These are phyloP conservation scores for Eupeodes latifasciatus DNA, from an alignment of 2,888 invertebrate genomes.

Conservation along the genomic window DNA sequence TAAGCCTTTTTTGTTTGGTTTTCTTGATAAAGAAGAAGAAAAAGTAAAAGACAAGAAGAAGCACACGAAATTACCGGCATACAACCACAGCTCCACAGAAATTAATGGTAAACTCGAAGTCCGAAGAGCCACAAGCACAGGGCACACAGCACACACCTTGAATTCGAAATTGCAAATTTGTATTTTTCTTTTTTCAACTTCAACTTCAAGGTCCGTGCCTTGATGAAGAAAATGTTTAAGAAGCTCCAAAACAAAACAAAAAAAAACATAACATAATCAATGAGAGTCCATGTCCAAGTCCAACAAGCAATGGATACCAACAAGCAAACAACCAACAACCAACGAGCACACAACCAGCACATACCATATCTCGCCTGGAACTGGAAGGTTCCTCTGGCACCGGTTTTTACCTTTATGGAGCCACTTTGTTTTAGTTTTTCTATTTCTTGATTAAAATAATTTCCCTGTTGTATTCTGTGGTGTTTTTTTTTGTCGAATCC, in stretches of 20 bases:
- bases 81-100: neutral
- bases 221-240: conserved; percentile 13
- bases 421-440: conserved; percentile 32
- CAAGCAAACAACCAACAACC: neutral
- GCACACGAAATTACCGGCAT: conserved; percentile 16
- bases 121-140: neutral
- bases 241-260: neutral
- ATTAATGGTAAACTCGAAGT: neutral
- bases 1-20: neutral
- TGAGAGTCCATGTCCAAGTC: conserved; percentile 31
- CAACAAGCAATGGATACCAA: neutral
- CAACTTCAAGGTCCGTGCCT: conserved; percentile 26
- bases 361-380: conserved; percentile 19
- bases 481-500: neutral
- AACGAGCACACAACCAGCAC: neutral
- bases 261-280: conserved; percentile 42
- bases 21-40: neutral
- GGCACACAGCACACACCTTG: conserved; percentile 32
- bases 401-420: conserved; percentile 63
- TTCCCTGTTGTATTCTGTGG: conserved; percentile 13
- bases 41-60: conserved; percentile 7
- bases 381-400: conserved; percentile 58
- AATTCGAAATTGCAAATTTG: conserved; percentile 48
- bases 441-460: conserved; percentile 48
- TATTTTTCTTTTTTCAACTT: neutral